phyloP scores from a whole-genome alignment of 2,113 vertebrate genomes.

The Gorsachius goisagi region DNA sequence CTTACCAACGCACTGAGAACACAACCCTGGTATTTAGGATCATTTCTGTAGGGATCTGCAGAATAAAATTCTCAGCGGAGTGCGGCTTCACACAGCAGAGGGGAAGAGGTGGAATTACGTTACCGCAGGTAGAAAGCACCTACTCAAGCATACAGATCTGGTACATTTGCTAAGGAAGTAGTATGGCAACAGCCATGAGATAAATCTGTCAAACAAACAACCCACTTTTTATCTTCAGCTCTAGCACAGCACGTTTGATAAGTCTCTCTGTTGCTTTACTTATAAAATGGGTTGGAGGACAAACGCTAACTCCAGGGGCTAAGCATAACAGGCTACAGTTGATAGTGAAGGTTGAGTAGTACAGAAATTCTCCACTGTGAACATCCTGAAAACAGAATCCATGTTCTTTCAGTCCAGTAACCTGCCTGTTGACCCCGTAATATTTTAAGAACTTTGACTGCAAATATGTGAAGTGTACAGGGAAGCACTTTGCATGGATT shows the following conservation, averaged over 20 bases:
- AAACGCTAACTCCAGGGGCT: not conserved
- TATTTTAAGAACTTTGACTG: not conserved
- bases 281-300: not conserved
- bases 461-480: not conserved
- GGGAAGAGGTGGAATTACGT: not conserved
- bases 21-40: slow-evolving; percentile 53
- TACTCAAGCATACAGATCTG: not conserved
- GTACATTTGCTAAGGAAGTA: not conserved
- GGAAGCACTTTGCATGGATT: not conserved
- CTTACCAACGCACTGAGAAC: slow-evolving; percentile 57
- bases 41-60: not conserved
- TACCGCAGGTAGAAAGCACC: not conserved
- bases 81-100: not conserved
- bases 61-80: not conserved
- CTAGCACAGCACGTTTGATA: not conserved
- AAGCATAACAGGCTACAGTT: not conserved
- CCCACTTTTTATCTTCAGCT: not conserved
- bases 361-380: not conserved
- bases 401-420: not conserved
- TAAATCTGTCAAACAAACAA: not conserved
- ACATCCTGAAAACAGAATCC: not conserved
- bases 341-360: not conserved
- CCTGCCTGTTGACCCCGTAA: fast-evolving
- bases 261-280: not conserved
- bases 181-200: not conserved